Base-by-base conservation (phyloP, 1,140 invertebrate species). In the Drosophila elegans region DNA sequence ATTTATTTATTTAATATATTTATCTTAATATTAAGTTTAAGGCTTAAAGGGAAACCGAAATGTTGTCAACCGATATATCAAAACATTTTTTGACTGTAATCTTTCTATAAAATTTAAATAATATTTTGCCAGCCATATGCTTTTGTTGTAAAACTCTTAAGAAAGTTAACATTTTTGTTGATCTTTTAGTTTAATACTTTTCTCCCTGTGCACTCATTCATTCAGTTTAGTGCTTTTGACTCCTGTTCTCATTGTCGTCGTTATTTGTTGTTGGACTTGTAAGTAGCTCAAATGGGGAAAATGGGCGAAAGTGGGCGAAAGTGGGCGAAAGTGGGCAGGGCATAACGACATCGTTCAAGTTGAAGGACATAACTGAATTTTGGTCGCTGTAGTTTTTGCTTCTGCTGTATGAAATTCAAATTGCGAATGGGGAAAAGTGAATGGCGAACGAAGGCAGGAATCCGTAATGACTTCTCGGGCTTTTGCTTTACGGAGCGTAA, bases 391-490 rank as follows among this genome's bases (percentile, higher is more conserved):
- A 32, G 51, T 63, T 72, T 32, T 59, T 45, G 64, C 52, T 72
- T 63, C 62, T 88, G 75, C 71, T 82, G 88, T 83, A 83, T 86
- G 83, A 86, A 86, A 88, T 86, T 88, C 82, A 74, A 88, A 88
- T 88, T 74, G 48, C 39, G 64, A 57, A 68, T 75, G 74, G 39
- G 29, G 36, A 61, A 72, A 49, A 45, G 73, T 38, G 46, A 53
- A 85, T 63, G 57, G 45, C 32, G 52, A 60, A 81, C 39, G 29
- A 46, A 10, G 32, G 16, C 21, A 63, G 41, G 51, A 71, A 71
- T 69, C 42, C 51, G 64, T 72, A 82, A 64, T 74, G 76, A 63
- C 61, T 57, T 44, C 55, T 21, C 48, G 59, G 41, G 57, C 16
- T 57, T 52, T 52, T 53, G 62, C 60, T 71, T 60, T 54, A 46